Evolutionary conservation across 2,113 vertebrate species (phyloP).

Genomic region (Colius striatus): DNA sequence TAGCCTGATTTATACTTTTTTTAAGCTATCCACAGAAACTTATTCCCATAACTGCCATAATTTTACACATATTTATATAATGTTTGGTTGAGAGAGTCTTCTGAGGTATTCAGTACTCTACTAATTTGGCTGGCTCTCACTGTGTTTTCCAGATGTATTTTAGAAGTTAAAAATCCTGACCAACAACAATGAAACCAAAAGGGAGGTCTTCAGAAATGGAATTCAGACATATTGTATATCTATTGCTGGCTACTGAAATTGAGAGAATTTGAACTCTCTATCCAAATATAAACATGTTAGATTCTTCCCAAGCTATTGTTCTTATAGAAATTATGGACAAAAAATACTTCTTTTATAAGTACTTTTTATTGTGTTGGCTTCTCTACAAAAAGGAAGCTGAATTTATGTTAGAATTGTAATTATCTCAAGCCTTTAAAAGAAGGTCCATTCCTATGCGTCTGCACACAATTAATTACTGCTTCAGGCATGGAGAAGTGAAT

Average conservation of each 20-base stretch:
- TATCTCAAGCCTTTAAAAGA: background rate
- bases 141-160: background rate
- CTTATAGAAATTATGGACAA: fast-evolving
- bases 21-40: background rate
- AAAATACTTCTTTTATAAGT: background rate
- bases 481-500: background rate
- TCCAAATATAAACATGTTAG: background rate
- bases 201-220: background rate
- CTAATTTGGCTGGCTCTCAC: background rate
- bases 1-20: background rate
- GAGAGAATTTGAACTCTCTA: background rate
- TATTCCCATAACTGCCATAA: background rate
- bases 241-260: background rate
- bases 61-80: background rate
- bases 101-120: background rate
- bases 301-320: background rate
- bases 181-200: background rate
- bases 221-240: background rate
- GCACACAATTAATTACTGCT: background rate
- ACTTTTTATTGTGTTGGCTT: background rate
- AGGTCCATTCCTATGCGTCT: background rate
- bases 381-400: background rate
- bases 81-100: background rate
- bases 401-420: background rate
- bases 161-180: background rate